A percentile compares a stretch with the other conserved stretches of the same genome.
Conservation (phyloP, 2,888 invertebrate species). For the Orthosia gothica region DNA sequence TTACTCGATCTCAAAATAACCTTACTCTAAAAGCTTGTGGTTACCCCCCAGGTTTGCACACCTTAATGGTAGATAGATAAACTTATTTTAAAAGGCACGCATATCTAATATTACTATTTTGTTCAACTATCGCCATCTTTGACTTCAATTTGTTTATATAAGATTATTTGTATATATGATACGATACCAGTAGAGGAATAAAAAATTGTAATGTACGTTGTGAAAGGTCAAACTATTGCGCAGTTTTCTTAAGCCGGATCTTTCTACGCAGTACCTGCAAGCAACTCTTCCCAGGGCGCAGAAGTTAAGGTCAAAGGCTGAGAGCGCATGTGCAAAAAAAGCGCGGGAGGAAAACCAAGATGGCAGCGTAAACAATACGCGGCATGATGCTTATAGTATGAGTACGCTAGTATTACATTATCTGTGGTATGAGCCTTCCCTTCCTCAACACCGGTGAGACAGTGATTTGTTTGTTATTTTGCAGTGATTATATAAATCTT, state of each 20-base stretch:
- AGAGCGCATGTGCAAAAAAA: constrained; percentile 80
- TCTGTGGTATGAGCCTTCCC: background rate
- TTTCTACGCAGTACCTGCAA: constrained; percentile 54
- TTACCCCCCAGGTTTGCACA: no score
- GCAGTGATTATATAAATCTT: background rate
- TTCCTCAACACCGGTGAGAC: background rate
- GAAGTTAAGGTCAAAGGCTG: constrained; percentile 57
- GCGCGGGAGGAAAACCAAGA: constrained; percentile 72
- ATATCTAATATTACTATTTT: no score
- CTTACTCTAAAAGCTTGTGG: no score
- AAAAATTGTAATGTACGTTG: constrained; percentile 55
- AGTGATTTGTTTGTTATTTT: background rate
- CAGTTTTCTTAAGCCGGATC: constrained; percentile 50
- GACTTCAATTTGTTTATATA: constrained; percentile 1
- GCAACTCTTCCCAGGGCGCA: constrained; percentile 47
- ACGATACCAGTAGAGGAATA: constrained; percentile 37
- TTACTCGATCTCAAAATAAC: no score
- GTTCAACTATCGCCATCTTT: no score
- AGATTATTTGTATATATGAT: no score
- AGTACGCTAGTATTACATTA: background rate
- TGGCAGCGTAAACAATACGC: constrained; percentile 72
- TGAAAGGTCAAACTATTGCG: constrained; percentile 67
- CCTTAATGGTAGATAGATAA: no score
- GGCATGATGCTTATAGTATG: background rate
- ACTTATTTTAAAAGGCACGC: no score